These are phyloP conservation scores for Urophycis tenuis DNA, from an alignment of 2,797 vertebrate species.

Conservation along the genomic window DNA sequence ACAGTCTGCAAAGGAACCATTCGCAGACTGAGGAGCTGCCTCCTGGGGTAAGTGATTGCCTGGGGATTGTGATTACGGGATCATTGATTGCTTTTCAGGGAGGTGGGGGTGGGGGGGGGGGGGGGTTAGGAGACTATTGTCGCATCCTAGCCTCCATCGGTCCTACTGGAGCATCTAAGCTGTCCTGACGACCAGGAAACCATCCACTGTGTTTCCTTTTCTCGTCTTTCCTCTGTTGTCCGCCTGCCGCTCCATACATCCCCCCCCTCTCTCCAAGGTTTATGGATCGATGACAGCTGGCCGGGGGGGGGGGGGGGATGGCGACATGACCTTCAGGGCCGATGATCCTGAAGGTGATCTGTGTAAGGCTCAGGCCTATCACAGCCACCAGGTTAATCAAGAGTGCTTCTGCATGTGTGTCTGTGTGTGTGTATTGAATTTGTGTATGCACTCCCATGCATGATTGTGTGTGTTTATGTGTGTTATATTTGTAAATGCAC, in stretches of 20 bases:
- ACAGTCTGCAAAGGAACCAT: background rate
- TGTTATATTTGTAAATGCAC: background rate
- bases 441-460: background rate
- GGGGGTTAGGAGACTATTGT: too few relatives aligned
- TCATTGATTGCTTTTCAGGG: background rate
- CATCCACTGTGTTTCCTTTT: background rate
- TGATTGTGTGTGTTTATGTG: background rate
- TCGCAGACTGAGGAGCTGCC: background rate
- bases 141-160: background rate
- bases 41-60: background rate
- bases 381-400: conserved; percentile 10
- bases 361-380: background rate
- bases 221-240: background rate
- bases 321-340: conserved; percentile 53
- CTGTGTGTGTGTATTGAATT: background rate
- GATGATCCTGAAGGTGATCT: conserved; percentile 30
- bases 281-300: conserved; percentile 47
- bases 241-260: too few relatives aligned
- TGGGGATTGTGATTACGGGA: background rate
- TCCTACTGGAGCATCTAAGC: background rate
- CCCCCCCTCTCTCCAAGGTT: conserved; percentile 26
- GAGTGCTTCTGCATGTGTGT: background rate
- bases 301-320: conserved; percentile 36
- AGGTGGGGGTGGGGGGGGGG: background rate
- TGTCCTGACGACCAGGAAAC: background rate